A percentile compares a stretch with the other conserved stretches of the same genome.
These are phyloP conservation scores for Tupiocoris notatus DNA, from an alignment of 2,888 invertebrate genomes.

Conservation along the genomic window DNA sequence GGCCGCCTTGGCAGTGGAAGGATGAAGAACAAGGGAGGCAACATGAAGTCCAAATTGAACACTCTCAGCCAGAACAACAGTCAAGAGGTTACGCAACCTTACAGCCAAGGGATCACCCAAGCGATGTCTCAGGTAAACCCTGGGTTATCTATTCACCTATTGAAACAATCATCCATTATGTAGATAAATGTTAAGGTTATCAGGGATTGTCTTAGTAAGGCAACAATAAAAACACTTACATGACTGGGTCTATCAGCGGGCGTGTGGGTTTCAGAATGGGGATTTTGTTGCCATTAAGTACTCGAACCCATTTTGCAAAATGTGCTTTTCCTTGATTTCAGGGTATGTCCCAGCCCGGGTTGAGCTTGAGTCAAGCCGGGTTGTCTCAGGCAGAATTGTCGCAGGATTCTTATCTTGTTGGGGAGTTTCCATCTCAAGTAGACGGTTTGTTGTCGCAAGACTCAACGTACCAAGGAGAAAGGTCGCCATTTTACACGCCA, in stretches of 20 bases:
- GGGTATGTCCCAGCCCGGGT: constrained; percentile 69
- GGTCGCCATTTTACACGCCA: constrained; percentile 50
- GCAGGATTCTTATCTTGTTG: constrained; percentile 78
- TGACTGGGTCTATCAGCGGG: no score
- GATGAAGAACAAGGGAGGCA: constrained; percentile 47
- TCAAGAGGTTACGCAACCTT: constrained; percentile 74
- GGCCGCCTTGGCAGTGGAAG: constrained; percentile 47
- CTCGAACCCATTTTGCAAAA: no score
- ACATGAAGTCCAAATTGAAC: constrained; percentile 49
- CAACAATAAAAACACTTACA: no score
- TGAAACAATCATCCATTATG: no score
- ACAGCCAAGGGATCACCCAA: constrained; percentile 58
- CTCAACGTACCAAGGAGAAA: constrained; percentile 72
- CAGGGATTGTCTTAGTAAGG: no score
- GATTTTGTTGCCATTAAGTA: no score
- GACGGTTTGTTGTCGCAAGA: constrained; percentile 93
- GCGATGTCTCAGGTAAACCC: constrained; percentile 55
- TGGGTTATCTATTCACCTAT: no score
- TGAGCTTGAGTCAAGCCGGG: constrained; percentile 67
- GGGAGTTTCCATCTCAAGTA: constrained; percentile 88
- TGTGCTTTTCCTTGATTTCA: no score
- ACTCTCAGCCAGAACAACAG: constrained; percentile 55
- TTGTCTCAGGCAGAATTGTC: constrained; percentile 71
- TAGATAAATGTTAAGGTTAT: no score
- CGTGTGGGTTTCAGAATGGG: no score